Conservation (phyloP, 1,140 invertebrate species). For the Neodiprion pinetum region DNA sequence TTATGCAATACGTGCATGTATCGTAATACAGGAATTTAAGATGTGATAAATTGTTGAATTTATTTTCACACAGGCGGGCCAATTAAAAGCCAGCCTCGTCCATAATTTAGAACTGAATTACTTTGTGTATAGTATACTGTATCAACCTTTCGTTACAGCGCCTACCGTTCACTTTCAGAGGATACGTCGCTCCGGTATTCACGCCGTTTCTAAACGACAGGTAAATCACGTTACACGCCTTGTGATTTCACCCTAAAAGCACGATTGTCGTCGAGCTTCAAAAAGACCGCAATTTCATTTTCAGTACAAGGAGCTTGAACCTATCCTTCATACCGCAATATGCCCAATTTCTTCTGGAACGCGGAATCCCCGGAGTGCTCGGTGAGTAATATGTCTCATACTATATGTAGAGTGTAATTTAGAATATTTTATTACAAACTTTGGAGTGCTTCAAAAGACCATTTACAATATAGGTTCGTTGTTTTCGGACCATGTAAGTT, state of each 20-base stretch:
- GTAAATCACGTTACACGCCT: conserved; percentile 43
- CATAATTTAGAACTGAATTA: no score
- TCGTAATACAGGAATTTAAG: no score
- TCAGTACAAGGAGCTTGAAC: conserved; percentile 59
- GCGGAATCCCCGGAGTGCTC: conserved; percentile 69
- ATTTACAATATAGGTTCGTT: no score
- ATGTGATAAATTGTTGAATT: no score
- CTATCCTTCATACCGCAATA: conserved; percentile 67
- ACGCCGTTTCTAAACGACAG: conserved; percentile 69
- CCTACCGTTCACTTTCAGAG: conserved; percentile 52
- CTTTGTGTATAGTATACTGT: background rate
- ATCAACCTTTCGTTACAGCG: conserved; percentile 22
- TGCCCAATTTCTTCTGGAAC: conserved; percentile 66
- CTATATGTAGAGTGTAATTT: no score
- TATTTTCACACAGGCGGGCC: no score
- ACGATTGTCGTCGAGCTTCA: background rate
- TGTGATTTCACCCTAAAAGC: conserved; percentile 7
- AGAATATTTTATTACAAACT: no score
- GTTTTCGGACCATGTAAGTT: background rate
- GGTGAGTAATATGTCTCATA: conserved; percentile 58
- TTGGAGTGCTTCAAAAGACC: no score
- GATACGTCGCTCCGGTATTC: conserved; percentile 74
- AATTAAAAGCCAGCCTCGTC: background rate
- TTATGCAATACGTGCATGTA: no score
- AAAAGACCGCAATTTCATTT: conserved; percentile 28